Base-by-base conservation (phyloP, 2,888 invertebrate genomes). In the Orthosia cruda region DNA sequence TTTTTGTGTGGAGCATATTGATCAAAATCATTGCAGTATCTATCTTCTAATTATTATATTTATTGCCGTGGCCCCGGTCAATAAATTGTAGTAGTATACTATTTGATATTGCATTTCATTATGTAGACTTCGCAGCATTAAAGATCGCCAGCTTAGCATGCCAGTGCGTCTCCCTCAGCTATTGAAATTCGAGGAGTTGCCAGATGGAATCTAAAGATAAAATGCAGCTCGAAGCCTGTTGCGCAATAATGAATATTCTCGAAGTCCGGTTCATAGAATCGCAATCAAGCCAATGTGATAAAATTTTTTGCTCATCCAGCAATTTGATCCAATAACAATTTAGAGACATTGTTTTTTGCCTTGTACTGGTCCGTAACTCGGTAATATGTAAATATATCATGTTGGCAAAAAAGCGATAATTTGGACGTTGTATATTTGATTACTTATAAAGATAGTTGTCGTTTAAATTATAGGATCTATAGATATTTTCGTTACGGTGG, bases 311-410 rank as follows among this genome's bases (percentile, higher is more conserved):
- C 40, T 57, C 59, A 40, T 47, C 2, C 26, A 67, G 26, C 49
- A 59, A 64, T 72, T 59, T 61, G 62, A 75, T 64, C 71, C 20
- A 75, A 57, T 82, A 69, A 13, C 59, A 72, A 63, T 84, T 80
- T 64, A 59, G 52, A 40, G 40, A 61, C 50, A 61, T 80, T 70
- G 62, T 69, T 83, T 84, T 84, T 70, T 78, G 57, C 9, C 52
- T 20, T 13, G 40, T 64, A 47, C 58, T 76, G 45, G 58, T 71
- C 40, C 32, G 65, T 52, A 78, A 63, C 52, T 47, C 18, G 67
- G 62, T 55, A 59, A 40, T 74, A 78, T 85, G 78, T 71, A 61
- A 81, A 85, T 79, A 59, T 75, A 59, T 75, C 15, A 23, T 52
- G 32, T 67, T 26, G 40, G 32, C 59, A 81, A 84, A 81, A 77